Base-by-base conservation (phyloP, 2,888 invertebrate species). In the Sussaba pulchella region DNA sequence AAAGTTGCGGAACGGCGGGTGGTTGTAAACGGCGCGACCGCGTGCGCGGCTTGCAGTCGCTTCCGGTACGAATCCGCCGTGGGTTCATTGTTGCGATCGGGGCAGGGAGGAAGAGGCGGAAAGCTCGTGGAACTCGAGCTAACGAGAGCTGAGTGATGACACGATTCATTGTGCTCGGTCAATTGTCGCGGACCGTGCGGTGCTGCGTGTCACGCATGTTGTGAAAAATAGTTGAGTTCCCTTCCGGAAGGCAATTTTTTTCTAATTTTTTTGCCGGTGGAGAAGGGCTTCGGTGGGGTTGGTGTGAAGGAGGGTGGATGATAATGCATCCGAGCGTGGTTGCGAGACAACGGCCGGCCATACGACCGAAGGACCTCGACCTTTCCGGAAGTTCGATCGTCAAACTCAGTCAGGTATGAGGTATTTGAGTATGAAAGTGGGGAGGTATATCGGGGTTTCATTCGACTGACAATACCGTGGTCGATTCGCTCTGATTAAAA, bases 311-410 rank as follows among this genome's bases (percentile, higher is more conserved):
- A 50, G 10, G 21, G 19, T 26, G 14, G 9, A n/a, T n/a, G 14
- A 67, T 61, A 52, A 83, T 84, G 84, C 72, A 83, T 77, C 81
- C 61, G 47, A 82, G 77, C 75, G 39, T 82, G 26, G 45, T 70
- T 9, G 43, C 79, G 45, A 82, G 81, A 73, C 76, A 80, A 45
- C 79, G 83, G 36, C 57, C 83, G 3, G 82, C 84, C 10, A 61
- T 78, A 19, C 69, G 85, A 45, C 86, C 86, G 2, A 84, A 84
- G 76, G 82, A 84, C 78, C 84, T 84, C 67, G 85, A 85, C 71
- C 78, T 85, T 75, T 81, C 75, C 43, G 73, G 61, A 47, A 82
- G 52, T 57, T 54, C 75, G 19, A 70, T 80, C 52, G 82, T 76
- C 24, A 82, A 77, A 57, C 82, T 82, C 73, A 67, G 52, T 64